Conservation (phyloP, 1,140 invertebrate genomes). For the Aphis gossypii region DNA sequence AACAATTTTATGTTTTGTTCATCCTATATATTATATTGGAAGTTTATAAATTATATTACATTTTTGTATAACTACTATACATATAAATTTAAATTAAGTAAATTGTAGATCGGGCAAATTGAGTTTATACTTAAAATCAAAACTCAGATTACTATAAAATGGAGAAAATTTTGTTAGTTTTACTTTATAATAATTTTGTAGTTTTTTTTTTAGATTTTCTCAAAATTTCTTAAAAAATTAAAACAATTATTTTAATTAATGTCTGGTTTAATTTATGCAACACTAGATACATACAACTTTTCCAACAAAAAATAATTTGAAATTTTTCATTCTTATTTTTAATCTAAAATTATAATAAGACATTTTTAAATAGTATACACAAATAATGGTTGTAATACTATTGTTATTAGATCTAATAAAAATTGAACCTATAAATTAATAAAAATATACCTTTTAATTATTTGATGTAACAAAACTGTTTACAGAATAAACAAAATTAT, state of each 20-base stretch:
- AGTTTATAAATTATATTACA: not conserved
- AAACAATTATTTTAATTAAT: not conserved
- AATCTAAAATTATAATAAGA: not conserved
- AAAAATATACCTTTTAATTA: not conserved
- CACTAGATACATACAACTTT: not conserved
- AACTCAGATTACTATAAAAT: not conserved
- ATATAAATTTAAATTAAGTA: no score
- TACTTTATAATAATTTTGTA: not conserved
- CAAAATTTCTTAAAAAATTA: not conserved
- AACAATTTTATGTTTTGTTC: not conserved
- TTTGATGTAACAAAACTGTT: not conserved
- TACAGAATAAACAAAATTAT: not conserved
- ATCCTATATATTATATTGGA: not conserved
- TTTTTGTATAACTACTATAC: no score
- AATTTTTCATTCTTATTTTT: not conserved
- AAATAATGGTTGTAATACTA: not conserved
- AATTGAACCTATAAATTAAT: not conserved
- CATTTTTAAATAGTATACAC: not conserved
- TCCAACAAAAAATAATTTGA: not conserved
- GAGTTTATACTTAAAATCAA: not conserved
- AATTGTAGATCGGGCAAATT: not conserved
- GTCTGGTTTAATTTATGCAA: not conserved
- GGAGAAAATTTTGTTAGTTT: not conserved
- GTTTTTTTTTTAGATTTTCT: not conserved
- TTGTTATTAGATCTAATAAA: not conserved